Percentiles rank a stretch among this genome's conserved stretches.
Evolutionary conservation across 35 echinoderm and acorn worm genomes (phyloP).

Genomic region (Antedon bifida): DNA sequence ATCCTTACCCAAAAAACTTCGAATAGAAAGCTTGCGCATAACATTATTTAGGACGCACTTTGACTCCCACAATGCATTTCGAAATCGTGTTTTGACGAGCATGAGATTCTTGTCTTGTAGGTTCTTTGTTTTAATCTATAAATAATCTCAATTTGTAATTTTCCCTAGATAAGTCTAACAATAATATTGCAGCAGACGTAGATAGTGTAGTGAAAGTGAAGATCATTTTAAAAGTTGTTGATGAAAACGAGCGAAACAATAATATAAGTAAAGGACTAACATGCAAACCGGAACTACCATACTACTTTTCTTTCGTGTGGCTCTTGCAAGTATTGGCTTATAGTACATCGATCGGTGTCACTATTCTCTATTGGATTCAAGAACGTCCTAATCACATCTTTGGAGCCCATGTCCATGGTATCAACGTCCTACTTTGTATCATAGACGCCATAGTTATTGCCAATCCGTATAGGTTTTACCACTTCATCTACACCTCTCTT

Average conservation of each 20-base stretch:
- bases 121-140: no score
- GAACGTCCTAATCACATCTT: conserved; percentile 31
- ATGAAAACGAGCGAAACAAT: background rate
- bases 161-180: no score
- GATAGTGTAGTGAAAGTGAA: background rate
- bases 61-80: no score
- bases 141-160: no score
- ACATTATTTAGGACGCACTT: no score
- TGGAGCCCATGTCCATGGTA: conserved; percentile 42
- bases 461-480: conserved; percentile 21
- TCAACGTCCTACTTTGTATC: conserved; percentile 18
- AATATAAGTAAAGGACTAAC: no score
- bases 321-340: conserved; percentile 44
- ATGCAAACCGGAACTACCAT: conserved; percentile 18
- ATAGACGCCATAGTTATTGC: conserved; percentile 21
- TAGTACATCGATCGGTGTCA: conserved; percentile 27
- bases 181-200: no score
- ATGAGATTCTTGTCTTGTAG: no score
- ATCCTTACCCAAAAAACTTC: no score
- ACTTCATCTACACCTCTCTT: conserved; percentile 37
- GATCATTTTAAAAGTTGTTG: background rate
- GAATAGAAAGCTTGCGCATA: no score
- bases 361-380: conserved; percentile 40
- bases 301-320: conserved; percentile 52
- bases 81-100: no score